phyloP scores from a whole-genome alignment of 2,113 vertebrate genomes.

The Centropristis striata region DNA sequence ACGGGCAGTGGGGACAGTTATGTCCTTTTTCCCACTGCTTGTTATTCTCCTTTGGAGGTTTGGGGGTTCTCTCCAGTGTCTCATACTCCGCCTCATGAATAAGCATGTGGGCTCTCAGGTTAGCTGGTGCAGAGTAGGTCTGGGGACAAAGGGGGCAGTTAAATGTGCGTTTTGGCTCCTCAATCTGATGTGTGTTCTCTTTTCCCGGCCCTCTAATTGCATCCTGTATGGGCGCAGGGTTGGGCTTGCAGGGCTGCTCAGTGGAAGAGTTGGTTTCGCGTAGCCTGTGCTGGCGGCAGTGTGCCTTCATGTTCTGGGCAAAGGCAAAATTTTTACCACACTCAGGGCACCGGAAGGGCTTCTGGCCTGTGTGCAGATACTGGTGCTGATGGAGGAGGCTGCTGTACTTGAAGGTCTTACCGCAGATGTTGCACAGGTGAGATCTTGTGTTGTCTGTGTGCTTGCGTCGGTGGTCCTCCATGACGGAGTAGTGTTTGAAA shows the following conservation, averaged over 20 bases:
- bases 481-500: constrained; percentile 90
- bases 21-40: constrained; percentile 71
- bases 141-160: constrained; percentile 84
- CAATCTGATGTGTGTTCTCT: constrained; percentile 71
- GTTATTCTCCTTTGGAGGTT: constrained; percentile 35
- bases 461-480: constrained; percentile 90
- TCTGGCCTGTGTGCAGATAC: constrained; percentile 88
- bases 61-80: constrained; percentile 59
- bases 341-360: constrained; percentile 82
- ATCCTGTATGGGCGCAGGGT: constrained; percentile 38
- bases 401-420: constrained; percentile 89
- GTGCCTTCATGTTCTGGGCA: constrained; percentile 86
- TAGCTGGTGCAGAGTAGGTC: constrained; percentile 67
- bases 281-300: constrained; percentile 83
- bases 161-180: constrained; percentile 66
- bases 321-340: constrained; percentile 86
- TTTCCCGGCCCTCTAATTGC: constrained; percentile 53
- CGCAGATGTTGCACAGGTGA: constrained; percentile 85
- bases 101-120: constrained; percentile 84
- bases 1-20: constrained; percentile 80
- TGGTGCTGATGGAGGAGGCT: constrained; percentile 90
- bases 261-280: constrained; percentile 31
- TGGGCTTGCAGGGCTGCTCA: constrained; percentile 51
- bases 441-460: constrained; percentile 81
- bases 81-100: constrained; percentile 83